phyloP scores from a whole-genome alignment of 1,140 invertebrate species.

The Drosophila malerkotliana region DNA sequence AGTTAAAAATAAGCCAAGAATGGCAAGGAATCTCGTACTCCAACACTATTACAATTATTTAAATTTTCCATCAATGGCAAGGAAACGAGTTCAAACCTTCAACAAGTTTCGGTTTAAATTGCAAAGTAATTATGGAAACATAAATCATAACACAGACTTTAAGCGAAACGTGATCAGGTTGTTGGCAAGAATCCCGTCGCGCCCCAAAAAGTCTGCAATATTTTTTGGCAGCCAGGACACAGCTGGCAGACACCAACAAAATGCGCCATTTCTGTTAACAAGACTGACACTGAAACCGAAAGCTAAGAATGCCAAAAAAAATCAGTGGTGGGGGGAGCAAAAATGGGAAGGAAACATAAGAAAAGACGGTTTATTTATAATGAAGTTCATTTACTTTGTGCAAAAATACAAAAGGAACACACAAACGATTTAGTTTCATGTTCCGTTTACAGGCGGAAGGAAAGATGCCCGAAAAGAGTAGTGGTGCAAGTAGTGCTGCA shows the following conservation, averaged over 20 bases:
- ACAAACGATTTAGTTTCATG: conserved; percentile 65
- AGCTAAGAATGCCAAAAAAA: conserved; percentile 36
- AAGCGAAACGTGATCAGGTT: conserved; percentile 9
- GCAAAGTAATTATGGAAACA: background rate
- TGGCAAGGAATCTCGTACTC: background rate
- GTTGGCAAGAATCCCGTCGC: conserved; percentile 9
- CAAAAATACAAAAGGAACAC: conserved; percentile 40
- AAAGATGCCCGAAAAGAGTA: conserved; percentile 20
- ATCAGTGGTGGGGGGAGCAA: background rate
- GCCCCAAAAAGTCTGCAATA: conserved; percentile 1
- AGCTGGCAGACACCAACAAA: conserved; percentile 25
- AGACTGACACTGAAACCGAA: conserved; percentile 51
- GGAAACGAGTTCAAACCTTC: background rate
- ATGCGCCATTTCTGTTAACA: conserved; percentile 24
- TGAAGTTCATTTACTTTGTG: conserved; percentile 75
- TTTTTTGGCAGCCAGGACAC: conserved; percentile 10
- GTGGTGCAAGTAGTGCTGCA: conserved; percentile 40
- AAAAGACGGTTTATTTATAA: conserved; percentile 64
- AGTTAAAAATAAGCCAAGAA: background rate
- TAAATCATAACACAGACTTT: background rate
- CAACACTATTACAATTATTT: background rate
- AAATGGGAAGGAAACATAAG: conserved; percentile 4
- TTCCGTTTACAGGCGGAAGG: conserved; percentile 43
- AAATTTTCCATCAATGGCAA: background rate
- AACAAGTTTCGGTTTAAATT: background rate